Evolutionary conservation across 2,113 vertebrate genomes (phyloP).

Genomic region (Gambusia affinis): DNA sequence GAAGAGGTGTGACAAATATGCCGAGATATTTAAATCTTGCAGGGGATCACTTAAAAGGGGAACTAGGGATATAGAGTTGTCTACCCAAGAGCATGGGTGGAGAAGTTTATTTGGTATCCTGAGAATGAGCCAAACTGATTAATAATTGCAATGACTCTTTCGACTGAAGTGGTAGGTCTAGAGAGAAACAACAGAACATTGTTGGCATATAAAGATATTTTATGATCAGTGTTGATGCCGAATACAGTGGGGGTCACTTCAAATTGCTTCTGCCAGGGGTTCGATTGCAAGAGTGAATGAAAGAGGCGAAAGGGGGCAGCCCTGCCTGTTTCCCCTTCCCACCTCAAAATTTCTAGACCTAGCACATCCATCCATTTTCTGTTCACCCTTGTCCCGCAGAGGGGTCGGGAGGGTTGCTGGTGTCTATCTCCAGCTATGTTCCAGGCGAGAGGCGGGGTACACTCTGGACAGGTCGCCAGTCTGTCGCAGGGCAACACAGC

Average conservation of each 20-base stretch:
- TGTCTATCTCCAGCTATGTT: too few species aligned
- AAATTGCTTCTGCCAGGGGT: neutral
- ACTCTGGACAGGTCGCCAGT: too few species aligned
- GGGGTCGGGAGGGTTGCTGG: too few species aligned
- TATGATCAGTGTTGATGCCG: neutral
- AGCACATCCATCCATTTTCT: neutral
- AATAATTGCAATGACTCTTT: neutral
- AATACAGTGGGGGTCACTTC: neutral
- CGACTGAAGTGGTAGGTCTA: neutral
- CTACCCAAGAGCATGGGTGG: neutral
- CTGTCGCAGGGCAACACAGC: too few species aligned
- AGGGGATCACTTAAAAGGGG: neutral
- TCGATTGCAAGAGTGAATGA: too few species aligned
- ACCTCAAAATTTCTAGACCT: neutral
- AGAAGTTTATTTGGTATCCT: constrained; percentile 1
- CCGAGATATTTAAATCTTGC: neutral
- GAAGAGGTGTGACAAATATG: too few species aligned
- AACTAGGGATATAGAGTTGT: neutral
- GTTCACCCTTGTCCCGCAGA: too few species aligned
- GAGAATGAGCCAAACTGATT: neutral
- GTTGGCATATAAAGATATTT: neutral
- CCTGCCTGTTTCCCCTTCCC: neutral
- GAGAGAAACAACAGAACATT: neutral
- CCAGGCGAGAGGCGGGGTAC: too few species aligned
- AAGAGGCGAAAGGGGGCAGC: too few species aligned